Evolutionary conservation across 2,888 invertebrate species (phyloP).

Genomic region (Pediacus dermestoides): DNA sequence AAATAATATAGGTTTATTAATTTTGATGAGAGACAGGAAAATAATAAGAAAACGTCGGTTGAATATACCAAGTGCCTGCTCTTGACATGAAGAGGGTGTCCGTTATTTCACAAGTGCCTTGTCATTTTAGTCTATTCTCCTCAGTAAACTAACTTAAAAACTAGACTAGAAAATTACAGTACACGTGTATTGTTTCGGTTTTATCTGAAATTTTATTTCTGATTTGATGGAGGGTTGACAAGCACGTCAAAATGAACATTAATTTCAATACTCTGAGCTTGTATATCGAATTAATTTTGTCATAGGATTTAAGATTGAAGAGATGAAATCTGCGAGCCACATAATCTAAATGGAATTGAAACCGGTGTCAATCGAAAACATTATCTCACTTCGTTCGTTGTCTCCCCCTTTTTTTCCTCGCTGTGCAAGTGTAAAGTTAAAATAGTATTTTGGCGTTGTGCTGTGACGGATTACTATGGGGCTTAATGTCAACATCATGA

Average conservation of each 20-base stretch:
- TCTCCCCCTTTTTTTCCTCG: constrained; percentile 25
- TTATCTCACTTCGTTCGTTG: constrained; percentile 43
- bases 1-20: too few relatives aligned
- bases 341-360: constrained; percentile 45
- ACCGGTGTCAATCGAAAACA: constrained; percentile 41
- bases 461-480: constrained; percentile 49
- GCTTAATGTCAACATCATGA: constrained; percentile 51
- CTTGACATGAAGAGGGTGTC: too few relatives aligned
- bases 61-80: too few relatives aligned
- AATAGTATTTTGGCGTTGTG: constrained; percentile 46
- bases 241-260: constrained; percentile 23
- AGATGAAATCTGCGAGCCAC: constrained; percentile 37
- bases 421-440: constrained; percentile 34
- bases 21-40: too few relatives aligned
- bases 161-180: too few relatives aligned
- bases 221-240: too few relatives aligned
- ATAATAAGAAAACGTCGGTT: too few relatives aligned
- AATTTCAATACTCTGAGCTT: constrained; percentile 22
- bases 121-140: too few relatives aligned
- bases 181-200: too few relatives aligned
- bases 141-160: too few relatives aligned
- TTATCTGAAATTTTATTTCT: too few relatives aligned
- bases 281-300: constrained; percentile 42
- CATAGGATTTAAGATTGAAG: constrained; percentile 36
- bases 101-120: too few relatives aligned